Percentiles rank a stretch among this genome's conserved stretches.
Conservation (phyloP, 2,797 vertebrate species). For the Pangasius djambal region DNA sequence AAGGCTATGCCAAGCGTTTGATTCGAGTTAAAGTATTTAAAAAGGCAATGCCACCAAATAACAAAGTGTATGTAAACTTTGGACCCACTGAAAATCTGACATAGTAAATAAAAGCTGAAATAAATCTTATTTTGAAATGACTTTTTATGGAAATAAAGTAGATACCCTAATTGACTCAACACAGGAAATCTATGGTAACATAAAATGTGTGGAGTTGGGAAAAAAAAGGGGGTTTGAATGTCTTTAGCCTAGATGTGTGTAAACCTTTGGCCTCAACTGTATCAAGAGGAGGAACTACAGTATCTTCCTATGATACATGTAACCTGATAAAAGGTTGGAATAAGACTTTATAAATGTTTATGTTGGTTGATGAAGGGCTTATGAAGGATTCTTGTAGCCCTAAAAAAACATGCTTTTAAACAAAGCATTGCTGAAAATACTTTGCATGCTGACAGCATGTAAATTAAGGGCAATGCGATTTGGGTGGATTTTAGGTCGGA, state of each 20-base stretch:
- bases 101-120: background rate
- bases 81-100: background rate
- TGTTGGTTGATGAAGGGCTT: background rate
- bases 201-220: background rate
- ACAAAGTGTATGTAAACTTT: background rate
- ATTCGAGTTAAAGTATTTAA: background rate
- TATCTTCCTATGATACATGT: background rate
- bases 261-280: background rate
- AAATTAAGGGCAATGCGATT: constrained; percentile 16
- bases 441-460: constrained; percentile 1
- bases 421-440: background rate
- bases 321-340: background rate
- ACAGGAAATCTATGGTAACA: background rate
- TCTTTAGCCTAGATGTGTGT: background rate
- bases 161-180: background rate
- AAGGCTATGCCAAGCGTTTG: background rate
- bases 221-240: background rate
- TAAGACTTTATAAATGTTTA: background rate
- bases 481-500: background rate
- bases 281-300: background rate
- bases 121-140: background rate
- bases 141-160: background rate
- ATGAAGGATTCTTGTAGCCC: background rate
- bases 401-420: background rate
- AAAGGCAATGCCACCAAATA: background rate